phyloP scores from a whole-genome alignment of 2,113 vertebrate species.

The Brienomyrus longianalis region DNA sequence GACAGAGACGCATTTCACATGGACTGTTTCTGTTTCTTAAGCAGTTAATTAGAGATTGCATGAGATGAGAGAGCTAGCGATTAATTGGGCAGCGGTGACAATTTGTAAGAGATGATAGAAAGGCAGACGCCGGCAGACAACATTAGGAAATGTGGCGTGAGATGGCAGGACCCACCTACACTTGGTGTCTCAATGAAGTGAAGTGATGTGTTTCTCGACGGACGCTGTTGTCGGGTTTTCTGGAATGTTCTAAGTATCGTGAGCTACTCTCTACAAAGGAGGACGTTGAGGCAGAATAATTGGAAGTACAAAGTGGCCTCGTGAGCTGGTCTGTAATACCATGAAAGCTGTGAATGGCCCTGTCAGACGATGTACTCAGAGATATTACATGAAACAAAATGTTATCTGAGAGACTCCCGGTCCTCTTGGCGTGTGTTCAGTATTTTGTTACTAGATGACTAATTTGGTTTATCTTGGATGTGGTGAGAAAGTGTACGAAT shows the following conservation, averaged over 20 bases:
- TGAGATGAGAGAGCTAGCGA: background rate
- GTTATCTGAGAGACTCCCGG: background rate
- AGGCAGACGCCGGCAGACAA: background rate
- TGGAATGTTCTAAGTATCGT: background rate
- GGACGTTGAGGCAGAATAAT: background rate
- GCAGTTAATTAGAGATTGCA: background rate
- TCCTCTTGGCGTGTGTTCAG: background rate
- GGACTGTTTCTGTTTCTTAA: background rate
- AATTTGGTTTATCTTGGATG: background rate
- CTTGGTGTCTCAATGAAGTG: background rate
- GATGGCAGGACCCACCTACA: background rate
- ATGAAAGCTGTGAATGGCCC: constrained; percentile 4
- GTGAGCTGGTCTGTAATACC: background rate
- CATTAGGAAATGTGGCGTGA: background rate
- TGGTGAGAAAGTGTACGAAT: background rate
- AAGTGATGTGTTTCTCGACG: background rate
- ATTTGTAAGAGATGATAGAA: too few relatives aligned
- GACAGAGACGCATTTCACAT: background rate
- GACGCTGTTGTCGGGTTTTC: background rate
- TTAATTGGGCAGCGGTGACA: background rate
- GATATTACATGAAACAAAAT: background rate
- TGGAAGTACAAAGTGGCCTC: background rate
- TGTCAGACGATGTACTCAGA: background rate
- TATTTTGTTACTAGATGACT: background rate
- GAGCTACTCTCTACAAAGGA: background rate